Percentiles rank a stretch among this genome's conserved stretches.
Evolutionary conservation across 1,140 invertebrate species (phyloP).

Genomic region (Halyomorpha halys): DNA sequence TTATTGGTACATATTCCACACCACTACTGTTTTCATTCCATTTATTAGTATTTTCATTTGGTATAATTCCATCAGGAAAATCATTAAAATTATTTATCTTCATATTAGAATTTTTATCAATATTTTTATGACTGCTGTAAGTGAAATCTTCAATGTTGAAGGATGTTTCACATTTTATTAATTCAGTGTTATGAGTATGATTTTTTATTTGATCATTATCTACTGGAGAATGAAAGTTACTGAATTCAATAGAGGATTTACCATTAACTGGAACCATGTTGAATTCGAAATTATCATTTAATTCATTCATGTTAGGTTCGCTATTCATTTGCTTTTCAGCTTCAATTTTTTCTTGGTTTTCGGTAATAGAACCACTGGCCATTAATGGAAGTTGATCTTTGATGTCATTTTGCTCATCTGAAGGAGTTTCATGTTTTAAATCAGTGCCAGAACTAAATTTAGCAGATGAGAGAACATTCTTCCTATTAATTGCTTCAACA

Average conservation of each 20-base stretch:
- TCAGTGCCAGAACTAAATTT: constrained; percentile 68
- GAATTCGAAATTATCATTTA: no score
- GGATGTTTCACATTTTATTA: constrained; percentile 9
- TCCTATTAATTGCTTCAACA: constrained; percentile 70
- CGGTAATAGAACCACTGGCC: no score
- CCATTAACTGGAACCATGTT: background rate
- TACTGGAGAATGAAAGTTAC: background rate
- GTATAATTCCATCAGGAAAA: background rate
- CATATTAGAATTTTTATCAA: constrained; percentile 14
- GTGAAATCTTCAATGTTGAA: constrained; percentile 12
- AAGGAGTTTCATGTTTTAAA: constrained; percentile 42
- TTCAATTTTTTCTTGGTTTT: no score
- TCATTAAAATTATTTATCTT: constrained; percentile 10
- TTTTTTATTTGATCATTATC: background rate
- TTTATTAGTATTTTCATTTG: background rate
- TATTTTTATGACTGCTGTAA: constrained; percentile 16
- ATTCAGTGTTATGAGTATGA: background rate
- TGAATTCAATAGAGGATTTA: background rate
- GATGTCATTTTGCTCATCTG: no score
- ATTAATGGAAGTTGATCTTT: no score
- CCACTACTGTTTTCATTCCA: background rate
- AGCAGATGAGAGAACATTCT: constrained; percentile 77
- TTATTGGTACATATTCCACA: background rate
- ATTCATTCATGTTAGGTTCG: no score
- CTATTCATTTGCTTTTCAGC: no score